Base-by-base conservation (phyloP, 2,888 invertebrate genomes). In the Chalcis sispes region DNA sequence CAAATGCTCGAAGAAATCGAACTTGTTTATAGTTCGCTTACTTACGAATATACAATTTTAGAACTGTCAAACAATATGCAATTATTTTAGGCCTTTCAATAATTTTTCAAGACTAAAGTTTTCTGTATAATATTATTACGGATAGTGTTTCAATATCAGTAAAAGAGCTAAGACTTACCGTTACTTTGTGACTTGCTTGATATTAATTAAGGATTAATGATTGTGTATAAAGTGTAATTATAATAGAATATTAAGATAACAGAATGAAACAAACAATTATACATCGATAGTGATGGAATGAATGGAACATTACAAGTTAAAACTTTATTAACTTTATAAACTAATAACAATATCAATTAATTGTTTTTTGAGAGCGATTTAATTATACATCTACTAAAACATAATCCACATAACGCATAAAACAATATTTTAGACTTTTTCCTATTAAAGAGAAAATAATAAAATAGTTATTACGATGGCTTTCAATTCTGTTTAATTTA, bases 1-100 rank as follows among this genome's bases (percentile, higher is more conserved):
- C 85, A n/a, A 84, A 81, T 62, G 72, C 80, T 0, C 81, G 85
- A 73, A 80, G 86, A 79, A 86, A 85, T 71, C 72, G 79, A 61
- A 75, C 59, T 54, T 52, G 56, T 25, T 23, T 79, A 50, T 79
- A 79, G 61, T 52, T 54, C 40, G 13, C 40, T 1, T 46, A 13
- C 13, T 8, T 42, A 42, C 54, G 42, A 50, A 65, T 23, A 58
- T 59, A 8, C 23, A 10, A 23, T 32, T 59, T 59, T n/a, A 36
- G 18, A 29, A 56, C 27, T 29, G 15, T 27, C 40, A 13, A 74
- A 56, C 32, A n/a, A 50, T 40, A 15, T n/a, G 23, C n/a, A 23
- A 42, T 29, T 58, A 67, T 29, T 61, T 54, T 46, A 72, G 42
- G 36, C 36, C 4, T 48, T 67, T 67, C 29, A 65, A 25, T 62